phyloP scores from a whole-genome alignment of 2,888 invertebrate species.

The Torymus auratus region DNA sequence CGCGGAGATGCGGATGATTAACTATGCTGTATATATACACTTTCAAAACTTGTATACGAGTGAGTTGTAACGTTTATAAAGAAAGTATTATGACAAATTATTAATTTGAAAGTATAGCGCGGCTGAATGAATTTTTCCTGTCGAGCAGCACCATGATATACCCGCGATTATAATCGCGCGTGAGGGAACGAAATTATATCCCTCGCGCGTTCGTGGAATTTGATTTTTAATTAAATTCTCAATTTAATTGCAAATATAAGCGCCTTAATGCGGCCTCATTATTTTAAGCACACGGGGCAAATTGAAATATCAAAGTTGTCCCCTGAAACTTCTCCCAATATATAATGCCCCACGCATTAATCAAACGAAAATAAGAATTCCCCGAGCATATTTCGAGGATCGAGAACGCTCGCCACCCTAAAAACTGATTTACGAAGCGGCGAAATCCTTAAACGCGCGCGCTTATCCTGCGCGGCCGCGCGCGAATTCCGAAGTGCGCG shows the following conservation, averaged over 20 bases:
- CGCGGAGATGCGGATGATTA: not conserved
- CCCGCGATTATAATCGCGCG: not conserved
- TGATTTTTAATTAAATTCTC: slow-evolving; percentile 30
- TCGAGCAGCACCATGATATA: too few species aligned
- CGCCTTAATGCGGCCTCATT: not conserved
- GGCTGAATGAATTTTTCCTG: not conserved
- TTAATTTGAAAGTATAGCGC: slow-evolving; percentile 25
- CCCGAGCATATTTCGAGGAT: too few species aligned
- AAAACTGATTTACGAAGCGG: too few species aligned
- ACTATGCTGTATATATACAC: not conserved
- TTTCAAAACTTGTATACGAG: slow-evolving; percentile 13
- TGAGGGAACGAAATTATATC: not conserved
- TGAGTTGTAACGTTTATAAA: slow-evolving; percentile 1
- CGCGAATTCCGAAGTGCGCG: slow-evolving; percentile 31
- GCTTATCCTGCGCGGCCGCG: not conserved
- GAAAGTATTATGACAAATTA: slow-evolving; percentile 15
- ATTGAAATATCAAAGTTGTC: not conserved
- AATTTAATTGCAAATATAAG: slow-evolving; percentile 12
- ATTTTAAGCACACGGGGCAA: not conserved
- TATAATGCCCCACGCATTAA: too few species aligned
- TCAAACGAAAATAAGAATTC: too few species aligned
- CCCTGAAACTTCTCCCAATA: too few species aligned
- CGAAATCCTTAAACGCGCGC: too few species aligned
- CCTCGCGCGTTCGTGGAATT: not conserved
- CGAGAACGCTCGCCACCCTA: too few species aligned